Percentiles rank a stretch among this genome's conserved stretches.
Evolutionary conservation across 2,888 invertebrate genomes (phyloP).

Genomic region (Drosophila barbarae): DNA sequence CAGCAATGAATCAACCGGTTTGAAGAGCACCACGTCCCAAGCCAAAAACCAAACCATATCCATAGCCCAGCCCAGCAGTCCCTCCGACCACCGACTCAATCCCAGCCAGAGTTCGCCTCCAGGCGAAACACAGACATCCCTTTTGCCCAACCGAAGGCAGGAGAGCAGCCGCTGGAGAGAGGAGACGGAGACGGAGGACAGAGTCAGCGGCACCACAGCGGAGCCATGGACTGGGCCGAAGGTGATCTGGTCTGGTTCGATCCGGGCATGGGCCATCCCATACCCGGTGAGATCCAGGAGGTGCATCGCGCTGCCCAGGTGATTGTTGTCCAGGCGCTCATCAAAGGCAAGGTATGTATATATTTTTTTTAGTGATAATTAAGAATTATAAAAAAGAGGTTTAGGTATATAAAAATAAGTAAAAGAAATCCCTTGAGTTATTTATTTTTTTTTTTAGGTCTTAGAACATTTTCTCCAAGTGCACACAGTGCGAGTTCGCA

Average conservation of each 20-base stretch:
- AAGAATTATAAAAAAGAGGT: not conserved
- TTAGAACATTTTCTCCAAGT: constrained; percentile 15
- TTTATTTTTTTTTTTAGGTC: not conserved
- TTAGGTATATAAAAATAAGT: not conserved
- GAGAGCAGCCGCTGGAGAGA: not conserved
- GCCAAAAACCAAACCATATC: constrained; percentile 5
- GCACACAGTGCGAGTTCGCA: constrained; percentile 24
- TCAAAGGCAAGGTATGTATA: constrained; percentile 88
- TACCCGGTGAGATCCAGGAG: constrained; percentile 94
- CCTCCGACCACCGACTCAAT: not conserved
- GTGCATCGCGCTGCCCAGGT: constrained; percentile 94
- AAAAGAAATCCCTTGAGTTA: no score
- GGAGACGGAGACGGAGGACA: constrained; percentile 4
- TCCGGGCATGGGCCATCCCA: constrained; percentile 92
- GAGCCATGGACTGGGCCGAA: constrained; percentile 84
- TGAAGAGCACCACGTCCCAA: constrained; percentile 35
- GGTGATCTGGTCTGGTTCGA: constrained; percentile 97
- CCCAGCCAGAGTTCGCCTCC: constrained; percentile 5
- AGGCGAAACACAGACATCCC: not conserved
- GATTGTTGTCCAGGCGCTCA: constrained; percentile 92
- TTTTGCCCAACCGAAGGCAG: constrained; percentile 1
- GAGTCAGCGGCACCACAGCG: not conserved
- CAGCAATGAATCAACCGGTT: constrained; percentile 60
- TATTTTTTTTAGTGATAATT: not conserved
- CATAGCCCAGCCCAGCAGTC: constrained; percentile 1